Evolutionary conservation across 2,888 invertebrate species (phyloP).

Genomic region (Thyatira batis): DNA sequence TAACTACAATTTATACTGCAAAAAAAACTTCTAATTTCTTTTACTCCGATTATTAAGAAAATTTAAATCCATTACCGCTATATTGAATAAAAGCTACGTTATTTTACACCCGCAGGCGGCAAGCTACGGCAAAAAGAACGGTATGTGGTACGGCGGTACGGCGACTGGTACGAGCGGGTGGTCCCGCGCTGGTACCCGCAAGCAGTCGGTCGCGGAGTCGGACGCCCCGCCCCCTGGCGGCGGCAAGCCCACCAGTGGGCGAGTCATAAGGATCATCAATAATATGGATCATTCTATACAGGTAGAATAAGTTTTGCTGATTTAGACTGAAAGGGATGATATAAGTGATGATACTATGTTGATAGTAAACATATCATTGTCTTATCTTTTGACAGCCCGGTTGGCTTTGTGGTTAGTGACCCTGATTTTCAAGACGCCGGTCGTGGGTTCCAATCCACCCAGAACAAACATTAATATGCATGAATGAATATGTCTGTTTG

Average conservation of each 20-base stretch:
- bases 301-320: constrained; percentile 72
- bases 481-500: no score
- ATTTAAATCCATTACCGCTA: background rate
- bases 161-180: constrained; percentile 85
- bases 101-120: constrained; percentile 84
- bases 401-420: no score
- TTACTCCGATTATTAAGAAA: no score
- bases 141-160: constrained; percentile 89
- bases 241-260: constrained; percentile 90
- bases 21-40: no score
- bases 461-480: no score
- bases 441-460: no score
- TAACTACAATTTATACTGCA: no score
- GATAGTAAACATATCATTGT: no score
- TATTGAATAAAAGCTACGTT: background rate
- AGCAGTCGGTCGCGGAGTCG: constrained; percentile 92
- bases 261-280: constrained; percentile 96
- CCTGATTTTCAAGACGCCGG: no score
- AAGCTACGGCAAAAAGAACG: constrained; percentile 95
- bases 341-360: no score
- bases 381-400: no score
- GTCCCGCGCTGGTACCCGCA: constrained; percentile 89
- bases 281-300: constrained; percentile 96
- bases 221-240: constrained; percentile 88
- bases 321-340: no score